Base-by-base conservation (phyloP, 2,888 invertebrate genomes). In the Halictus quadricinctus region DNA sequence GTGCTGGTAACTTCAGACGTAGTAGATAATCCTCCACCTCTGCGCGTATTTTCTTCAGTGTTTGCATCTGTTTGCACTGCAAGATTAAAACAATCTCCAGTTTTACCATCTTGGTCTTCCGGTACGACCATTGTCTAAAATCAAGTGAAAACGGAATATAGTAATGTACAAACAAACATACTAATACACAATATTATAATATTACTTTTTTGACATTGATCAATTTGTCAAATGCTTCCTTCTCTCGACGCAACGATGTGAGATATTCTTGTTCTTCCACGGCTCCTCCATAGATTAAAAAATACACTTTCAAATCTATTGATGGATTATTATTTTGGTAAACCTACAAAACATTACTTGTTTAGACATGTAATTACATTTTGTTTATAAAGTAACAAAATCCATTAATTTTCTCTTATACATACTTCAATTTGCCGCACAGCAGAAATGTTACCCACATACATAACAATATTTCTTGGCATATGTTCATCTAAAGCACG, bases 191-290 rank as follows among this genome's bases (percentile, higher is more conserved):
- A 72, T 77, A 72, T 48, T 43, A 69, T 60, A 64, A 86, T 96
- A 95, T 73, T 95, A 98, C 98, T 91, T 97, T 97, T 95, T 99
- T 99, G 48, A 98, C 97, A 93, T 97, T 96, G 90, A 99, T 99
- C 66, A 99, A 95, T 90, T 96, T 95, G 93, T 99, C 99, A 95
- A 99, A 99, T 0, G 99, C 98, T 92, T 98, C 97, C 94, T 99
- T 99, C 95, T 99, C 99, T 86, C 97, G 96, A 87, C 98, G 96
- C 80, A 99, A 95, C 0, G 97, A 96, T 0, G 99, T 98, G 58
- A 99, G 95, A 95, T 99, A 99, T 3, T 98, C 97, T 95, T 99
- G 99, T 94, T 99, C 99, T 95, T 99, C 99, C 0, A 98, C 98
- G 12, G 99, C 99, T 85, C 97, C 97, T 15, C 97, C 97, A 94